Percentiles rank a stretch among this genome's conserved stretches.
Conservation (phyloP, 2,113 vertebrate genomes). For the Collichthys lucidus region DNA sequence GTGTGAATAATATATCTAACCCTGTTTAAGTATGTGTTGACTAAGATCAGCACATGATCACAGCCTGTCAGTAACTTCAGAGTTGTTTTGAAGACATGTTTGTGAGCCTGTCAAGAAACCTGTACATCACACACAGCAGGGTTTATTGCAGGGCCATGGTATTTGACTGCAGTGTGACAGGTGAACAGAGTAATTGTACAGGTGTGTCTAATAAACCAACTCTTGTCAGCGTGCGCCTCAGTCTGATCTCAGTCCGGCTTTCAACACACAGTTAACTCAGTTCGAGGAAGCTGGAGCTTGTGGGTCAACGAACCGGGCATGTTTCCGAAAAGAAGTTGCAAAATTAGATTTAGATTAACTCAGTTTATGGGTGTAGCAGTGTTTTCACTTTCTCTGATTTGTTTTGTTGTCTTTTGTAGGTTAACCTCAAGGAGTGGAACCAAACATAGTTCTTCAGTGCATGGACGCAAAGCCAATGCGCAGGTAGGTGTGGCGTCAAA, state of each 20-base stretch:
- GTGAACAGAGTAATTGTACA: not conserved
- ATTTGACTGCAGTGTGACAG: not conserved
- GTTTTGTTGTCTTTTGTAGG: slow-evolving; percentile 61
- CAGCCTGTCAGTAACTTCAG: not conserved
- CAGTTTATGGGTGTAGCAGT: no score
- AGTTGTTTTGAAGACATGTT: not conserved
- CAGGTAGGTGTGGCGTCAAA: slow-evolving; percentile 85
- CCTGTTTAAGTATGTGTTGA: not conserved
- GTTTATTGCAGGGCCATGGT: not conserved
- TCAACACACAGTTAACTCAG: no score
- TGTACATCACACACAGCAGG: no score
- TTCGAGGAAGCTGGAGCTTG: not conserved
- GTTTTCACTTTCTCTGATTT: not conserved
- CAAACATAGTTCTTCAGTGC: slow-evolving; percentile 89
- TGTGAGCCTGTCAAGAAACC: not conserved
- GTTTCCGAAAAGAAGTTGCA: not conserved
- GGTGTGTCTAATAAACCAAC: not conserved
- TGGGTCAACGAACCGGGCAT: not conserved
- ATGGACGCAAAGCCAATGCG: slow-evolving; percentile 98
- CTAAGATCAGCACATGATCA: not conserved
- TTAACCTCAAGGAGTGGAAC: slow-evolving; percentile 67
- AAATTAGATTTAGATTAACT: not conserved
- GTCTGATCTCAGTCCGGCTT: not conserved
- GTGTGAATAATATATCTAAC: not conserved
- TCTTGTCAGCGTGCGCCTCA: not conserved